Evolutionary conservation across 1,140 invertebrate species (phyloP).

Genomic region (Drosophila prosaltans): DNA sequence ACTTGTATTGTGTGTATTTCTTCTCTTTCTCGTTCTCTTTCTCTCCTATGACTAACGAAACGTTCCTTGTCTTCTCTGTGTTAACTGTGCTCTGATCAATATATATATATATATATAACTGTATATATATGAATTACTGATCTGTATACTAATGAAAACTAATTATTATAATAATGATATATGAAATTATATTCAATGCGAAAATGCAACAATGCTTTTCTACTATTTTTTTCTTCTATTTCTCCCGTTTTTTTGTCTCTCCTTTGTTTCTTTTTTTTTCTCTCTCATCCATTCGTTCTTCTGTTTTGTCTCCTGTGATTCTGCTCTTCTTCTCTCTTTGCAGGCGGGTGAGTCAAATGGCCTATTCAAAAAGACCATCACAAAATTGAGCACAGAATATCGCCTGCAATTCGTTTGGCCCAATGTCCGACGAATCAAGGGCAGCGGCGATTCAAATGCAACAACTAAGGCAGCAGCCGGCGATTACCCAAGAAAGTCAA

Average conservation of each 20-base stretch:
- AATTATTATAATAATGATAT: constrained; percentile 6
- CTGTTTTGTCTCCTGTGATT: constrained; percentile 67
- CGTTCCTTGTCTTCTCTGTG: constrained; percentile 53
- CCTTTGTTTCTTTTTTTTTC: constrained; percentile 27
- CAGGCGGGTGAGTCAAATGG: constrained; percentile 84
- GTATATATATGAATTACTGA: constrained; percentile 2
- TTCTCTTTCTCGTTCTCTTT: constrained; percentile 63
- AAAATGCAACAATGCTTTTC: constrained; percentile 51
- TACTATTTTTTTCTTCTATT: constrained; percentile 43
- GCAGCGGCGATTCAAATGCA: constrained; percentile 79
- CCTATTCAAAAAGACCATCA: constrained; percentile 88
- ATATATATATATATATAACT: constrained; percentile 19
- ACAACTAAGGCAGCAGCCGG: constrained; percentile 81
- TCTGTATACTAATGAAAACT: background rate
- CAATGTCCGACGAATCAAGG: constrained; percentile 85
- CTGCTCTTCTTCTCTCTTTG: constrained; percentile 81
- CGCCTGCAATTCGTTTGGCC: constrained; percentile 94
- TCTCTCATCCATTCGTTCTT: constrained; percentile 28
- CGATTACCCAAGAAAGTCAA: constrained; percentile 89
- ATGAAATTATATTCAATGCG: constrained; percentile 51
- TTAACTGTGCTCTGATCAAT: constrained; percentile 63
- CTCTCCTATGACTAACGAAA: constrained; percentile 50
- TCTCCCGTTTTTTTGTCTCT: constrained; percentile 38
- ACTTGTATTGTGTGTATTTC: constrained; percentile 78
- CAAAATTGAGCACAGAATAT: constrained; percentile 92